A percentile compares a stretch with the other conserved stretches of the same genome.
phyloP scores from a whole-genome alignment of 2,797 vertebrate genomes.

The Lutjanus campechanus region DNA sequence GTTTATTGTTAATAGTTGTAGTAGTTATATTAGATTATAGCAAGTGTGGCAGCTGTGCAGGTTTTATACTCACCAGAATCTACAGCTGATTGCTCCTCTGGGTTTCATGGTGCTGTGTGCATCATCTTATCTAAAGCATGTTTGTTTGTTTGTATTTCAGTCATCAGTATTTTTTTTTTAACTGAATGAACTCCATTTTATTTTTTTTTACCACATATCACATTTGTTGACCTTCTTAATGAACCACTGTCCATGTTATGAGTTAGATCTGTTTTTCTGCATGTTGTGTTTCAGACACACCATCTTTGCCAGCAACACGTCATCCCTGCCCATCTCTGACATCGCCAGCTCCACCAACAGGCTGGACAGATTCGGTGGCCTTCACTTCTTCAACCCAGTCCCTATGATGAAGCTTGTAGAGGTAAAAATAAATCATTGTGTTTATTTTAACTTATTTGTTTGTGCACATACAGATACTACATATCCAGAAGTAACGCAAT shows the following conservation, averaged over 20 bases:
- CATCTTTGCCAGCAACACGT: constrained; percentile 98
- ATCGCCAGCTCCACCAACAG: constrained; percentile 93
- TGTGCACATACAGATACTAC: not conserved
- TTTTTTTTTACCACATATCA: not conserved
- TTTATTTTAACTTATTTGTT: not conserved
- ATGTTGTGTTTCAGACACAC: constrained; percentile 86
- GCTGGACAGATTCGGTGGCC: constrained; percentile 94
- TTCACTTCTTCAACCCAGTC: constrained; percentile 99
- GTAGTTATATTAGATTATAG: not conserved
- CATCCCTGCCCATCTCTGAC: constrained; percentile 92
- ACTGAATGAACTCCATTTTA: no score
- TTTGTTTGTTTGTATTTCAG: no score
- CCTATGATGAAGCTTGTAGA: constrained; percentile 98
- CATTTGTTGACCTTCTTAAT: not conserved
- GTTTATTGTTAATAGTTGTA: not conserved
- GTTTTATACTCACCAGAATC: not conserved
- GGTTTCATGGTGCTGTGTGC: not conserved
- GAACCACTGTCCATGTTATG: not conserved
- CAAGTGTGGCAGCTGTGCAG: no score
- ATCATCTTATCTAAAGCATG: no score
- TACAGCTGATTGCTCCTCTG: not conserved
- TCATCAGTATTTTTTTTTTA: no score
- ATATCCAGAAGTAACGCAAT: not conserved
- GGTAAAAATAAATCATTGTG: constrained; percentile 72
- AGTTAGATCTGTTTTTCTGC: constrained; percentile 18